Evolutionary conservation across 2,888 invertebrate genomes (phyloP).

Genomic region (Callyntrura guangdongensis): DNA sequence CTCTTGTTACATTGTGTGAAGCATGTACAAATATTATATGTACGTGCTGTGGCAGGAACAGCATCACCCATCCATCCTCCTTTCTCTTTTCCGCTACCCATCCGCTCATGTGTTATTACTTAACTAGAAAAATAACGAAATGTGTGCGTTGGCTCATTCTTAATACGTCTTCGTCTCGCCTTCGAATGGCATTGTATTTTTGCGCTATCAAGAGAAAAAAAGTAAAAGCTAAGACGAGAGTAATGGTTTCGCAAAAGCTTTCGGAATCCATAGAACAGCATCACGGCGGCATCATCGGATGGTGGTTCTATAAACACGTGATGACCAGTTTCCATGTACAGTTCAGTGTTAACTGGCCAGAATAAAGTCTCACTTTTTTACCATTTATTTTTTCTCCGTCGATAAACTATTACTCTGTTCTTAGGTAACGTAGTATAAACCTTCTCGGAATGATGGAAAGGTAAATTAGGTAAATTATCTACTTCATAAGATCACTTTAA

Average conservation of each 20-base stretch:
- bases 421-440: no score
- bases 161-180: constrained; percentile 79
- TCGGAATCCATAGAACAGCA: not conserved
- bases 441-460: no score
- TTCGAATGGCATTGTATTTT: constrained; percentile 66
- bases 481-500: no score
- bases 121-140: constrained; percentile 68
- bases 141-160: constrained; percentile 78
- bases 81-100: constrained; percentile 69
- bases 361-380: no score
- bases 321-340: not conserved
- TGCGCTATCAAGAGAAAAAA: constrained; percentile 41
- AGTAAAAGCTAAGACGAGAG: constrained; percentile 11
- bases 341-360: no score
- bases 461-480: no score
- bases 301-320: no score
- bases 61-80: constrained; percentile 67
- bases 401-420: no score
- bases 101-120: constrained; percentile 72
- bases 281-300: no score
- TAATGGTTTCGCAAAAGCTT: not conserved
- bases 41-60: constrained; percentile 59
- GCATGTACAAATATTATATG: constrained; percentile 10
- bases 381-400: no score
- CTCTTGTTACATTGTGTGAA: not conserved